Conservation (phyloP, 2,888 invertebrate species). For the Rhodophaea formosa region DNA sequence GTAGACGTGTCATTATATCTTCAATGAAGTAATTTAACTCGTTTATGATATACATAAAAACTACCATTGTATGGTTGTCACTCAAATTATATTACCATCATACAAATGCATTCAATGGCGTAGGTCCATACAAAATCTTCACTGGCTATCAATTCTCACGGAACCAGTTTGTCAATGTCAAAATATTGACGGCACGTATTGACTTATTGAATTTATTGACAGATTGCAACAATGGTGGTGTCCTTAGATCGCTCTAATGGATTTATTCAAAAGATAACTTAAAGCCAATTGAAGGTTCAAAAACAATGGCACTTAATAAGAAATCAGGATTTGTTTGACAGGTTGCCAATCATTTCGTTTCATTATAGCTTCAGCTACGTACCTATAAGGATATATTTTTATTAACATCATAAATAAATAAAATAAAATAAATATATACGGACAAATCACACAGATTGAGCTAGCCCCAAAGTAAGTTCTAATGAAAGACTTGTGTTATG, state of each 20-base stretch:
- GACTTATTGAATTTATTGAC: conserved; percentile 17
- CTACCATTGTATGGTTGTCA: not conserved
- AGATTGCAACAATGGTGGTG: conserved; percentile 13
- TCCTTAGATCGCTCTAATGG: conserved; percentile 15
- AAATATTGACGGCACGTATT: conserved; percentile 18
- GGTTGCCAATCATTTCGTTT: conserved; percentile 5
- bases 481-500: no score
- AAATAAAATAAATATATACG: no score
- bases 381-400: no score
- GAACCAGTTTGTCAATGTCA: conserved; percentile 15
- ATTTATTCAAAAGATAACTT: not conserved
- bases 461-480: no score
- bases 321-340: conserved; percentile 5
- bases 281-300: conserved; percentile 9
- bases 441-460: no score
- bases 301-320: conserved; percentile 3
- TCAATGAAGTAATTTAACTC: no score
- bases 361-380: not conserved
- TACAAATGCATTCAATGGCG: not conserved
- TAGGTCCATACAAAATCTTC: not conserved
- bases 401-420: no score
- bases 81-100: not conserved
- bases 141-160: conserved; percentile 6
- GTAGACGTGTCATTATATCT: no score
- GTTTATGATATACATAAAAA: not conserved